Base-by-base conservation (phyloP, 2,113 vertebrate genomes). In the Fulmarus glacialis region DNA sequence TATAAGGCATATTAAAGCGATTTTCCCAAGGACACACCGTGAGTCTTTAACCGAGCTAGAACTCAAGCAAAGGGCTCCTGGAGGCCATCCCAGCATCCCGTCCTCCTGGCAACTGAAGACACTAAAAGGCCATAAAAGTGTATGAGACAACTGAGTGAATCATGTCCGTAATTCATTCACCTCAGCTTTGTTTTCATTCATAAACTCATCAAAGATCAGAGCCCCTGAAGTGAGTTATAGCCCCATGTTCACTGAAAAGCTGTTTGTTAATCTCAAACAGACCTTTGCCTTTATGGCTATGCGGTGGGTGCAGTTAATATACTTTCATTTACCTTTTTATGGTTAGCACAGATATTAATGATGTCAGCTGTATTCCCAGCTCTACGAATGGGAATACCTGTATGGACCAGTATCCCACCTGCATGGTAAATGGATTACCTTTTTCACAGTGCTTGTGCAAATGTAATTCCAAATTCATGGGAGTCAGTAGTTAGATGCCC, bases 111-210 rank as follows among this genome's bases (percentile, higher is more conserved):
- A 83, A 93, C 59, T 38, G 62, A 88, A 94, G 87, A 68, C 74
- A 77, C 74, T 91, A 80, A 94, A 96, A 95, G 82, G 79, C 58
- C 71, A 66, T 94, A 90, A 94, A 97, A 77, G 50, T 42, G 18
- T 94, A 58, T 83, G 72, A 93, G 90, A 80, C 67, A 86, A 79
- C 63, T 47, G 71, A 88, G 88, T 86, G 82, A 94, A 96, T 92
- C 82, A 83, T 63, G 88, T 50, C 40, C 0, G 2, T 89, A 93
- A 89, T 92, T 95, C 63, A 78, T 81, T 90, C 82, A 84, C 42
- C 92, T 87, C 56, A 84, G 34, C 75, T 95, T 94, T 94, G 90
- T 90, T 96, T 97, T 95, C 86, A 89, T 95, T 87, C 94, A 93
- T 91, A 97, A 97, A 95, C 80, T 96, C 83, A 90, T 89, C 72